Evolutionary conservation across 2,797 vertebrate species (phyloP), one percentile per base, ranked within the genome.

Genomic region (Falco columbarius): DNA sequence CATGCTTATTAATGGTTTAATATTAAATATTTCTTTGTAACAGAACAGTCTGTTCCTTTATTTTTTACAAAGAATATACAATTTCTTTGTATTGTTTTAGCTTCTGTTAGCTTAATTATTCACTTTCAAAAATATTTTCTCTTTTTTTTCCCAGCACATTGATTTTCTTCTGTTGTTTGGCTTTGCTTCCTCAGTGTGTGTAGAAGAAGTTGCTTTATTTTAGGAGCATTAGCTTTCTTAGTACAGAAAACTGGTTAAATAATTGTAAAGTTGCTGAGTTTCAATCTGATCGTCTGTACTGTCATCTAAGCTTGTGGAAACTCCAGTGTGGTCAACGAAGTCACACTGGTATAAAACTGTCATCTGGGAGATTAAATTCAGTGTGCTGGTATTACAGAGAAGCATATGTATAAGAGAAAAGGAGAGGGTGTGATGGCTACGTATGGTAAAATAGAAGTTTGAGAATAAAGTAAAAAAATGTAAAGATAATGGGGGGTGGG

Each of bases 141-240:
- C 7, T 66, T 80, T 19, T 79, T n/a, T 47, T 58, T 72, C 18
- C 24, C 3, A 17, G 27, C 34, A 14, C 26, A 73, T 44, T 90
- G 21, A 38, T 71, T 92, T 96, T 81, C 14, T 58, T 52, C 20
- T 55, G 13, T 79, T 44, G 26, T 74, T 91, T 91, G 19, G 4
- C 4, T 76, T 92, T 85, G 3, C 4, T 91, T 77, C 8, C 36
- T 92, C 44, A 29, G 24, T 68, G 11, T 72, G 5, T 40, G 11
- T 55, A 65, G 23, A 91, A 3, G 4, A 4, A 8, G 4, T 21
- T 85, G 29, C 19, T 36, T 54, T 46, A 24, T 34, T 72, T 96
- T 89, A 44, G 17, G 49, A 96, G 51, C 49, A 77, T 94, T 90
- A 82, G 40, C 76, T 96, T 97, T 40, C 12, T 59, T 72, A 76